Conservation (phyloP, 2,113 vertebrate species). For the Chlorodrepanis virens region DNA sequence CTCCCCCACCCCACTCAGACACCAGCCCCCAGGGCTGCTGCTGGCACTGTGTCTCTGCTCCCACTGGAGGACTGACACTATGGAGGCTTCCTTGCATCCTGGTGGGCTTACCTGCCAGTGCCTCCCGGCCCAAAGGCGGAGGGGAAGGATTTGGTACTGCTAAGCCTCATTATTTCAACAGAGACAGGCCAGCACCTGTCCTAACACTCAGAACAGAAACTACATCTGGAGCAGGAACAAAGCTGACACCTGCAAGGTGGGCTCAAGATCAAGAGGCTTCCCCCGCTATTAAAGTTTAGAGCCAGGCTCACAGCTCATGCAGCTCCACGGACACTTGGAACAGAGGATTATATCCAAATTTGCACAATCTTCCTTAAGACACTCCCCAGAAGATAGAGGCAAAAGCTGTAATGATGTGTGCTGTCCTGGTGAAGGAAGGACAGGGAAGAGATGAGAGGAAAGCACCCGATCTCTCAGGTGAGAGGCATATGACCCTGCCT, state of each 20-base stretch:
- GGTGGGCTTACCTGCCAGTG: background rate
- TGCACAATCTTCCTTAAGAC: background rate
- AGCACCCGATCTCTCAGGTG: background rate
- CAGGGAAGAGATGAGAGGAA: background rate
- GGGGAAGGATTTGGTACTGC: background rate
- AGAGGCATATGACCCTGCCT: background rate
- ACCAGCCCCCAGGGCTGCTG: background rate
- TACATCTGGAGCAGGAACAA: background rate
- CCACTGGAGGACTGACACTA: background rate
- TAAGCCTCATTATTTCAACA: background rate
- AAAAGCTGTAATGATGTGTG: background rate
- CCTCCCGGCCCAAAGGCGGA: background rate
- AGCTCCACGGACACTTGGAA: background rate
- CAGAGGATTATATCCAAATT: background rate
- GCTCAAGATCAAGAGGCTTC: background rate
- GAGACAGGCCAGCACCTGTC: background rate
- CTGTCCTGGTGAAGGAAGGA: background rate
- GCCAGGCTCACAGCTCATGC: background rate
- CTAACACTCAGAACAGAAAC: background rate
- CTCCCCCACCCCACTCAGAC: background rate
- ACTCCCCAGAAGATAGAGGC: background rate
- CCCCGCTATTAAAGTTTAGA: background rate
- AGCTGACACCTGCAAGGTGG: background rate
- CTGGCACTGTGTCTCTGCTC: background rate
- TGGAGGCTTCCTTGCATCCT: background rate